Evolutionary conservation across 2,113 vertebrate species (phyloP).

Genomic region (Actinemys pallida): DNA sequence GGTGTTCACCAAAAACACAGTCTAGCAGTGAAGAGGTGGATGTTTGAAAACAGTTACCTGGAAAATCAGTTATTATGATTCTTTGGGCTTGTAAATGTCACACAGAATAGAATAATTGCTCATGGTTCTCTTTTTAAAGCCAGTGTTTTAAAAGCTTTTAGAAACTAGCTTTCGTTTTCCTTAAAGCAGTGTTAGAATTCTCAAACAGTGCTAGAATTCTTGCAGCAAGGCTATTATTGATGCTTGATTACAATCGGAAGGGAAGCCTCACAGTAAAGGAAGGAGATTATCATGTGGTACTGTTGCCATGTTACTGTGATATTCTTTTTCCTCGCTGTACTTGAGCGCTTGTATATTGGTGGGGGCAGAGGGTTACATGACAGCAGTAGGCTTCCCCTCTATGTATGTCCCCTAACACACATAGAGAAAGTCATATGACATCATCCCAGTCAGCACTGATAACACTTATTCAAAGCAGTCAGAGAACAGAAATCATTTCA

Average conservation of each 20-base stretch:
- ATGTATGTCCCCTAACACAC: not conserved
- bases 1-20: not conserved
- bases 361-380: not conserved
- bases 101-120: not conserved
- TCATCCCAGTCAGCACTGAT: slow-evolving; percentile 29
- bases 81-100: not conserved
- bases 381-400: not conserved
- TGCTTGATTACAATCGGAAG: slow-evolving; percentile 65
- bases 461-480: not conserved
- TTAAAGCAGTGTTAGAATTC: not conserved
- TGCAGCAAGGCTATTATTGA: slow-evolving; percentile 4
- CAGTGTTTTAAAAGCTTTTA: not conserved
- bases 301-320: slow-evolving; percentile 85
- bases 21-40: not conserved
- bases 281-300: slow-evolving; percentile 59
- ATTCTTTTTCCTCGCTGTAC: slow-evolving; percentile 72
- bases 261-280: slow-evolving; percentile 73
- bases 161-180: not conserved
- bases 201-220: not conserved
- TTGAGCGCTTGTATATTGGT: slow-evolving; percentile 25
- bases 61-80: not conserved
- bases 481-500: not conserved
- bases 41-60: not conserved
- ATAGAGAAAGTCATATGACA: slow-evolving; percentile 46
- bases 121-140: not conserved